A percentile compares a stretch with the other conserved stretches of the same genome.
phyloP scores from a whole-genome alignment of 1,140 invertebrate species.

The Brachionus sp. region DNA sequence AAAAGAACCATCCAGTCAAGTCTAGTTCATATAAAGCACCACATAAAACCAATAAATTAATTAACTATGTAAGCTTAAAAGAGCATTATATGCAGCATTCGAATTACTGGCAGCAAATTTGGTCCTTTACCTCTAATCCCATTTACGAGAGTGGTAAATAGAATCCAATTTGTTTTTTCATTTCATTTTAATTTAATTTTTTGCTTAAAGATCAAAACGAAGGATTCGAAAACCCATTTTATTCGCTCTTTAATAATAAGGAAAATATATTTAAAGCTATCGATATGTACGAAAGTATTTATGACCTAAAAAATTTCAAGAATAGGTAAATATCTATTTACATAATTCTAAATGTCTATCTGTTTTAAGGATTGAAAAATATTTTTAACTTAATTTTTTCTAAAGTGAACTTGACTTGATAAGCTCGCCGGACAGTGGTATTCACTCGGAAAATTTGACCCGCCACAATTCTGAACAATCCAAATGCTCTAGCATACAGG shows the following conservation, averaged over 20 bases:
- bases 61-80: background rate
- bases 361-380: background rate
- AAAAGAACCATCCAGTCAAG: background rate
- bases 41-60: background rate
- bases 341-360: no score
- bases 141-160: slow-evolving; percentile 28
- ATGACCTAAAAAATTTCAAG: background rate
- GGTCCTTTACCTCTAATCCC: slow-evolving; percentile 20
- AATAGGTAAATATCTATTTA: slow-evolving; percentile 20
- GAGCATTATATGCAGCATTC: background rate
- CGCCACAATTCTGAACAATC: slow-evolving; percentile 47
- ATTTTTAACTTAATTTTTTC: background rate
- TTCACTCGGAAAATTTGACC: slow-evolving; percentile 53
- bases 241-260: background rate
- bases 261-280: background rate
- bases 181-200: background rate
- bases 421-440: slow-evolving; percentile 59
- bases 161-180: background rate
- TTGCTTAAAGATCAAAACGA: slow-evolving; percentile 8
- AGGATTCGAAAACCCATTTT: slow-evolving; percentile 35
- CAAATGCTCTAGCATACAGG: background rate
- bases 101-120: slow-evolving; percentile 18
- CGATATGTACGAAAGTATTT: slow-evolving; percentile 23
- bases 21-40: background rate
- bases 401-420: slow-evolving; percentile 47